These are phyloP conservation scores for Alloscopus bannaensis DNA, from an alignment of 2,888 invertebrate species.

Conservation along the genomic window DNA sequence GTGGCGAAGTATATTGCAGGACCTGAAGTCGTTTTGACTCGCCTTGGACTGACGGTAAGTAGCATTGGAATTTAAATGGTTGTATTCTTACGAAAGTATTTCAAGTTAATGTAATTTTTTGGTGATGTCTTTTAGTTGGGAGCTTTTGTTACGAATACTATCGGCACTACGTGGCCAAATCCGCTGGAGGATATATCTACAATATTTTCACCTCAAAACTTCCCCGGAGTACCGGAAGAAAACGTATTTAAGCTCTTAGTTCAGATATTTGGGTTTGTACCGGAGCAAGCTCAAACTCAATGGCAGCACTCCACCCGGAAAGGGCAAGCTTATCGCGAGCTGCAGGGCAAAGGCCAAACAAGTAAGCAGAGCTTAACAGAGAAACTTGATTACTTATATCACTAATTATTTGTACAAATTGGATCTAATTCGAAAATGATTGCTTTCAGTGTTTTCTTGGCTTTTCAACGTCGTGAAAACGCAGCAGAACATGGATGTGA, in stretches of 20 bases:
- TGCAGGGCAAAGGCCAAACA: constrained; percentile 70
- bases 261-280: constrained; percentile 71
- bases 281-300: constrained; percentile 70
- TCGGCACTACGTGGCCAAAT: constrained; percentile 69
- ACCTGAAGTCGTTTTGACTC: constrained; percentile 69
- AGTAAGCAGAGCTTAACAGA: constrained; percentile 55
- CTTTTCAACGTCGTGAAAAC: constrained; percentile 68
- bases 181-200: constrained; percentile 70
- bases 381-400: constrained; percentile 6
- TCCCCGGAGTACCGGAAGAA: constrained; percentile 70
- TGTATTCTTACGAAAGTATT: too few relatives aligned
- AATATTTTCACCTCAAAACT: constrained; percentile 71
- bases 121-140: constrained; percentile 59
- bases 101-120: constrained; percentile 6
- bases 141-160: constrained; percentile 71
- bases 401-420: constrained; percentile 4
- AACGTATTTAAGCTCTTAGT: constrained; percentile 68
- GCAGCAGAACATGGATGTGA: constrained; percentile 65
- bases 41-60: constrained; percentile 69
- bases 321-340: constrained; percentile 66
- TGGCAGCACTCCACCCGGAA: constrained; percentile 68
- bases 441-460: constrained; percentile 71
- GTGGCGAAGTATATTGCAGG: constrained; percentile 70
- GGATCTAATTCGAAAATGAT: neutral
- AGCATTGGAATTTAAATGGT: neutral